A percentile compares a stretch with the other conserved stretches of the same genome.
These are phyloP conservation scores for Iguana delicatissima DNA, from an alignment of 2,797 vertebrate genomes.

Conservation along the genomic window DNA sequence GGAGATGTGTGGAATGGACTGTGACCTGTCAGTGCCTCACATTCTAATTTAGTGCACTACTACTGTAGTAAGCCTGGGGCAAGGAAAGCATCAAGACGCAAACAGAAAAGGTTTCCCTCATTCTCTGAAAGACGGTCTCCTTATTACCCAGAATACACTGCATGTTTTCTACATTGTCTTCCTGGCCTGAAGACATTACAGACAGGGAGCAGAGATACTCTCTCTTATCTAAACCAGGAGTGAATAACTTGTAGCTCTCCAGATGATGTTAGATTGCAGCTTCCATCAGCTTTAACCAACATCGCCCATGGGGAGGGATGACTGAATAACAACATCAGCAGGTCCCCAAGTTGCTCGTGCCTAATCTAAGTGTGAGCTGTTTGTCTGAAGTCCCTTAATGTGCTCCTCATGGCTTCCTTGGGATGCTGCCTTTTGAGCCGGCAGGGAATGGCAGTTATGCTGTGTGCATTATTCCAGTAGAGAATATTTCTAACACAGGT, in stretches of 20 bases:
- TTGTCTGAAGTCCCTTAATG: not conserved
- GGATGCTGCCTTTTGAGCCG: not conserved
- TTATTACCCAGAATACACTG: not conserved
- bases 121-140: not conserved
- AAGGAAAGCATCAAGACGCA: not conserved
- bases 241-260: not conserved
- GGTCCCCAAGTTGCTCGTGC: too few relatives aligned
- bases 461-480: not conserved
- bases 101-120: not conserved
- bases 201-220: not conserved
- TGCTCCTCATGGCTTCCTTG: not conserved
- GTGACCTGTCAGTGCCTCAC: not conserved
- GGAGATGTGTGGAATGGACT: not conserved
- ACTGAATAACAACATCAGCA: too few relatives aligned
- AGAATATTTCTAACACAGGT: not conserved
- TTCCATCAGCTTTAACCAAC: too few relatives aligned
- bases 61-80: slow-evolving; percentile 1
- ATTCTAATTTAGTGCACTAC: not conserved
- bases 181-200: not conserved
- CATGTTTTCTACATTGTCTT: not conserved
- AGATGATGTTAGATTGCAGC: not conserved
- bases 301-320: too few relatives aligned
- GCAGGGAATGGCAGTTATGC: not conserved
- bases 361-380: not conserved
- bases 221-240: not conserved